Conservation (phyloP, 2,797 vertebrate genomes). For the Sebastes diploproa region DNA sequence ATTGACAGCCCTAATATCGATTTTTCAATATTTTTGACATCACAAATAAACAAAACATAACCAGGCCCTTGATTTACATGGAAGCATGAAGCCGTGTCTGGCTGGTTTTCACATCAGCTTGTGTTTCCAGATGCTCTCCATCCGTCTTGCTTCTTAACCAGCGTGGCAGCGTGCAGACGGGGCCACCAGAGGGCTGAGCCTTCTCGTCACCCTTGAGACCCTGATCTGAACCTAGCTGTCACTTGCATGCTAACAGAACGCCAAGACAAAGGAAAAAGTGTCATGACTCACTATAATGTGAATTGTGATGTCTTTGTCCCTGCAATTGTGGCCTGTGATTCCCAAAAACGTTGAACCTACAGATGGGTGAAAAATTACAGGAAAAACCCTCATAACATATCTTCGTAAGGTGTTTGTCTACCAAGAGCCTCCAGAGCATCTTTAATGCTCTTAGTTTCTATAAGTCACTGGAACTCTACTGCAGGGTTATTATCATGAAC, state of each 20-base stretch:
- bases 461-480: not conserved
- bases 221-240: conserved; percentile 25
- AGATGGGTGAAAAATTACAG: not conserved
- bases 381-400: not conserved
- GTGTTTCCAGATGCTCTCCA: conserved; percentile 37
- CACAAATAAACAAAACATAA: not conserved
- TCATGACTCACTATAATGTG: not conserved
- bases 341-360: not conserved
- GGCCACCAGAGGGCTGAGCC: conserved; percentile 14
- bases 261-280: not conserved
- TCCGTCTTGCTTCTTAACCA: conserved; percentile 39
- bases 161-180: not conserved
- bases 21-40: not conserved
- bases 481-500: fast-evolving
- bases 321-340: not conserved
- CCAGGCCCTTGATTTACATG: not conserved
- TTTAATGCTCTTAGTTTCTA: not conserved
- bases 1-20: no score
- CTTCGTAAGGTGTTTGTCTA: not conserved
- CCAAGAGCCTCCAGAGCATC: not conserved
- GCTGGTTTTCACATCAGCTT: conserved; percentile 30
- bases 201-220: conserved; percentile 13
- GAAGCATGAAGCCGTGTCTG: conserved; percentile 6
- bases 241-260: conserved; percentile 12
- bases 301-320: not conserved